These are phyloP conservation scores for Poecile atricapillus DNA, from an alignment of 2,113 vertebrate genomes.

Conservation along the genomic window DNA sequence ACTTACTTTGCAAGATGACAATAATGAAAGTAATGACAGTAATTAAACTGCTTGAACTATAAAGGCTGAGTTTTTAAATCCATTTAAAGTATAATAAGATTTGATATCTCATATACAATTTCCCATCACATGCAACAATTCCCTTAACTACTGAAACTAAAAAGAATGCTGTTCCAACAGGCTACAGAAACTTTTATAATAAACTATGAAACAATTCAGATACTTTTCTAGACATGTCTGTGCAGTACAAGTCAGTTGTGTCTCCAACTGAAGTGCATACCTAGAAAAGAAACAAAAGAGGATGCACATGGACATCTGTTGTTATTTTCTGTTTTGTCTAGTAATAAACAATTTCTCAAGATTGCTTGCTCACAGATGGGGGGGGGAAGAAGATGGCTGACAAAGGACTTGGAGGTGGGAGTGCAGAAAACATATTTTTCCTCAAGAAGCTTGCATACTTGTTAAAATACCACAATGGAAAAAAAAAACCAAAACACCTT, in stretches of 20 bases:
- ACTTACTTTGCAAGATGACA: background rate
- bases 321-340: background rate
- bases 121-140: background rate
- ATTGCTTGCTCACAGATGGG: background rate
- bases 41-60: background rate
- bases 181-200: background rate
- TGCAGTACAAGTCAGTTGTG: background rate
- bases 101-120: background rate
- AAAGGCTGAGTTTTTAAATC: background rate
- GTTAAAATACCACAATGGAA: background rate
- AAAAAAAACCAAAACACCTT: background rate
- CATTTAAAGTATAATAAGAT: background rate
- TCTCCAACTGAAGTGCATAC: background rate
- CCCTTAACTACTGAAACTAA: background rate
- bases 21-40: background rate
- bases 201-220: constrained; percentile 21
- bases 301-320: background rate
- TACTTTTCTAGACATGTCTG: constrained; percentile 24
- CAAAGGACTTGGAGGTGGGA: background rate
- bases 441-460: background rate
- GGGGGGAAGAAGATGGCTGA: background rate
- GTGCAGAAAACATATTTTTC: background rate
- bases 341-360: background rate
- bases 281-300: constrained; percentile 7
- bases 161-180: background rate